phyloP scores from a whole-genome alignment of 2,797 vertebrate genomes.

The Eulemur rubriventer region DNA sequence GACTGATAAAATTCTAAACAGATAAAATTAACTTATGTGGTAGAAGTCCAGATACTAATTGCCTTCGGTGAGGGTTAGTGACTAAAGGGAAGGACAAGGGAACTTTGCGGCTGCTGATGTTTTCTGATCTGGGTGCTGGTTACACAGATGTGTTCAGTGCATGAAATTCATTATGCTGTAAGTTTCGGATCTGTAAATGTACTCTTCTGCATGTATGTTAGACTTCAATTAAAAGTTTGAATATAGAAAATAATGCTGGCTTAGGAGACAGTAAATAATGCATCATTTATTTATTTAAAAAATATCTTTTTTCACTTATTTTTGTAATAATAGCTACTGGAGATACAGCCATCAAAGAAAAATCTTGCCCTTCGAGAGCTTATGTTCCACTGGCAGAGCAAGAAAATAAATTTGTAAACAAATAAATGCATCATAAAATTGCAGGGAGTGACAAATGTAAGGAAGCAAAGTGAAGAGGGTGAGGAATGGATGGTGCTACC shows the following conservation, averaged over 20 bases:
- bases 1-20: background rate
- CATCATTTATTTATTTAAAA: background rate
- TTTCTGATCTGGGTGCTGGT: background rate
- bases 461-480: background rate
- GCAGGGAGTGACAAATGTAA: background rate
- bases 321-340: background rate
- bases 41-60: background rate
- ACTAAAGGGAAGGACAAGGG: background rate
- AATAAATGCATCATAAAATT: background rate
- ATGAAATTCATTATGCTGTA: background rate
- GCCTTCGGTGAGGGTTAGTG: background rate
- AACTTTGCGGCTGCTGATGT: background rate
- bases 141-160: background rate
- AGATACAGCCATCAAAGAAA: background rate
- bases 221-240: background rate
- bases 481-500: background rate
- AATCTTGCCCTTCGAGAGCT: background rate
- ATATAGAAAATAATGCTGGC: background rate
- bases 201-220: background rate
- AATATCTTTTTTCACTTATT: background rate
- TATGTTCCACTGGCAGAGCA: background rate
- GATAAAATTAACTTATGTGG: background rate
- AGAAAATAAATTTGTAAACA: background rate
- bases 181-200: background rate
- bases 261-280: background rate